Evolutionary conservation across 2,888 invertebrate genomes (phyloP).

Genomic region (Drosophila austrosaltans): DNA sequence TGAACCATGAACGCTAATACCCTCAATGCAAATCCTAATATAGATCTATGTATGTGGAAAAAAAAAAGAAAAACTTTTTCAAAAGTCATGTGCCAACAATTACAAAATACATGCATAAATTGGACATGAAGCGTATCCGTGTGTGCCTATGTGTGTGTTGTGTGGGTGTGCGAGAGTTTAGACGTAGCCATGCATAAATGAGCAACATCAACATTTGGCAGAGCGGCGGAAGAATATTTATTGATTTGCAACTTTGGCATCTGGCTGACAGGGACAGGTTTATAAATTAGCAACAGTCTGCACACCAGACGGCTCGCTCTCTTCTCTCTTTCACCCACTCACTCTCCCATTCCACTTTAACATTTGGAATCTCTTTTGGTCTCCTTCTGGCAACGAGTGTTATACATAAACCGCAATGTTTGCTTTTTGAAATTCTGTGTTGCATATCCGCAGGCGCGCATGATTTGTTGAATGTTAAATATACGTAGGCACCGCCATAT

Average conservation of each 20-base stretch:
- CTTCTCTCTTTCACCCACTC: not conserved
- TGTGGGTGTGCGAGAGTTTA: conserved; percentile 51
- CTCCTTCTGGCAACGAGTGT: not conserved
- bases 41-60: not conserved
- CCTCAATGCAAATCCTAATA: conserved; percentile 10
- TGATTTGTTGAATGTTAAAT: conserved; percentile 73
- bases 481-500: conserved; percentile 39
- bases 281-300: conserved; percentile 74
- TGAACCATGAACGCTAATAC: conserved; percentile 4
- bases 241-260: conserved; percentile 72
- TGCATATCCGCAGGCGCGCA: conserved; percentile 78
- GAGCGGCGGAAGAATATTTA: conserved; percentile 62
- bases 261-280: conserved; percentile 61
- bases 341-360: not conserved
- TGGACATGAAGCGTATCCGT: conserved; percentile 35
- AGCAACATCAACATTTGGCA: conserved; percentile 77
- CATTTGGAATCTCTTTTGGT: not conserved
- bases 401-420: conserved; percentile 50
- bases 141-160: conserved; percentile 7
- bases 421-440: conserved; percentile 78
- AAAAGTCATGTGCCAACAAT: conserved; percentile 70
- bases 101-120: conserved; percentile 54
- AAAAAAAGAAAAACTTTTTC: conserved; percentile 28
- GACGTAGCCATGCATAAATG: conserved; percentile 76
- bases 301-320: conserved; percentile 1